These are phyloP conservation scores for Tinea trinotella DNA, from an alignment of 2,888 invertebrate species.

Conservation along the genomic window DNA sequence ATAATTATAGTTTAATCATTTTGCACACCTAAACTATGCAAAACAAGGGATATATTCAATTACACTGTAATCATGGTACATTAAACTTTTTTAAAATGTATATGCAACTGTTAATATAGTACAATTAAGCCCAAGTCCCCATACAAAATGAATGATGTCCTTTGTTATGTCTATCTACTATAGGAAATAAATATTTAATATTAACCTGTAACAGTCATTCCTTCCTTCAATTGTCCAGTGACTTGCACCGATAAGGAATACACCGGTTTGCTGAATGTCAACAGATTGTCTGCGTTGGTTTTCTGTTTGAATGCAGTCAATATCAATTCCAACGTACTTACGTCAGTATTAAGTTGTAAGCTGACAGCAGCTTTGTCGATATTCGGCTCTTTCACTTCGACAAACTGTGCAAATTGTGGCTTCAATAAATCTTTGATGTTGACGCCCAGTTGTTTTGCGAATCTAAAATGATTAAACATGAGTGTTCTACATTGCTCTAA, in stretches of 20 bases:
- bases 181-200: no score
- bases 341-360: slow-evolving; percentile 69
- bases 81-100: no score
- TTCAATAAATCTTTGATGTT: slow-evolving; percentile 53
- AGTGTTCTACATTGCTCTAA: no score
- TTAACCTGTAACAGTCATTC: slow-evolving; percentile 75
- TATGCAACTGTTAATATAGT: no score
- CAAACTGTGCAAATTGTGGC: slow-evolving; percentile 44
- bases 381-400: slow-evolving; percentile 36
- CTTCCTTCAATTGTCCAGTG: slow-evolving; percentile 75
- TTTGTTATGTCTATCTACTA: no score
- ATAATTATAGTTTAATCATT: no score
- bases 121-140: no score
- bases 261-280: slow-evolving; percentile 78
- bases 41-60: no score
- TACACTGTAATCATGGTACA: no score
- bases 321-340: slow-evolving; percentile 77
- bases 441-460: slow-evolving; percentile 56
- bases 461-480: slow-evolving; percentile 39
- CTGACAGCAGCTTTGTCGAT: slow-evolving; percentile 37
- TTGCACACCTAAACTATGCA: no score
- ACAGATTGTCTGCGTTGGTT: slow-evolving; percentile 79
- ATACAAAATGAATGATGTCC: no score
- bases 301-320: slow-evolving; percentile 81
- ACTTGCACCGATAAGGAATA: slow-evolving; percentile 82